Evolutionary conservation across 1,140 invertebrate genomes (phyloP).

Genomic region (Andricus grossulariae): DNA sequence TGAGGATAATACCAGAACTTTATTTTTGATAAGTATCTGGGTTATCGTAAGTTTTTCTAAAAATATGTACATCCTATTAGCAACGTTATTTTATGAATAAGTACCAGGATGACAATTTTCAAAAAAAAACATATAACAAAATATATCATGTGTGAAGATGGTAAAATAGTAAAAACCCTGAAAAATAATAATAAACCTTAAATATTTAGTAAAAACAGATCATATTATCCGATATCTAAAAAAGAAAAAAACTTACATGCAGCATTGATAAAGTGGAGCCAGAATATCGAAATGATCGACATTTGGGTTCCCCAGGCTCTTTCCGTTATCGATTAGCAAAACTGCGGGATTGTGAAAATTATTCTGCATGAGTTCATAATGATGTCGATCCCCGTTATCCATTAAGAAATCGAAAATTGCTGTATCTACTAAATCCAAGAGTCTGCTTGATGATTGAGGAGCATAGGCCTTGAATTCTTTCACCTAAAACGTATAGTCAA

Average conservation of each 20-base stretch:
- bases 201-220: no score
- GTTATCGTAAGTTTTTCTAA: no score
- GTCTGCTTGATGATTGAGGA: constrained; percentile 74
- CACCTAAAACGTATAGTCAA: constrained; percentile 54
- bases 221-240: background rate
- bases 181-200: no score
- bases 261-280: constrained; percentile 93
- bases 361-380: constrained; percentile 86
- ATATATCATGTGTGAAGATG: no score
- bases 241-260: constrained; percentile 82
- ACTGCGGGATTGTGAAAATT: constrained; percentile 81
- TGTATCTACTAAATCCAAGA: constrained; percentile 92
- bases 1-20: no score
- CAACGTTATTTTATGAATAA: no score
- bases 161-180: no score
- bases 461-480: constrained; percentile 69
- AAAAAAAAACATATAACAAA: no score
- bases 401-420: constrained; percentile 95
- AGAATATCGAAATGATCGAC: constrained; percentile 90
- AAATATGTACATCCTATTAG: no score
- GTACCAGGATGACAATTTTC: no score
- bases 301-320: constrained; percentile 91
- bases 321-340: constrained; percentile 94
- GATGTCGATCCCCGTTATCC: constrained; percentile 96
- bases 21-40: no score